Percentiles rank a stretch among this genome's conserved stretches.
These are phyloP conservation scores for Drosophila acutilabella DNA, from an alignment of 2,888 invertebrate species.

Conservation along the genomic window DNA sequence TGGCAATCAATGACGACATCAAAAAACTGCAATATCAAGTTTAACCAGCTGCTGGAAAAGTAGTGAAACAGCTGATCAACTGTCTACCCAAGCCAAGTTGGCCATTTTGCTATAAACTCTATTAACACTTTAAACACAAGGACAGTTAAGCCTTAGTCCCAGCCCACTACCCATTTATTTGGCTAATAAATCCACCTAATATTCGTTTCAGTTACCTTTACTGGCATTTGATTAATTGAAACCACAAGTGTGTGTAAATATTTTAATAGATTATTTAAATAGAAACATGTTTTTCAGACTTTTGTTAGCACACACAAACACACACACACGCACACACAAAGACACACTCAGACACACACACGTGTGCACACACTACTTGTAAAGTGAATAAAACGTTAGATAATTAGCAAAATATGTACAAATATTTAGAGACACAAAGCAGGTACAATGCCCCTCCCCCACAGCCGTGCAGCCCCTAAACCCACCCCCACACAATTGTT, in stretches of 20 bases:
- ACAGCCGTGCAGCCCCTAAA: background rate
- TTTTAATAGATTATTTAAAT: conserved; percentile 77
- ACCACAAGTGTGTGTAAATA: conserved; percentile 65
- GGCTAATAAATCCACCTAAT: conserved; percentile 10
- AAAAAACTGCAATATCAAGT: conserved; percentile 70
- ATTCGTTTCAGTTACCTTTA: conserved; percentile 13
- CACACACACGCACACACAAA: conserved; percentile 13
- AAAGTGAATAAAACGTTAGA: conserved; percentile 45
- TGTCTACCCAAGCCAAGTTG: conserved; percentile 8
- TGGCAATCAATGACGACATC: conserved; percentile 83
- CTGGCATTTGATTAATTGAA: conserved; percentile 51
- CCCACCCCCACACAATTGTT: conserved; percentile 19
- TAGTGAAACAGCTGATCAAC: conserved; percentile 63
- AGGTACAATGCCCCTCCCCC: conserved; percentile 9
- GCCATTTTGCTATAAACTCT: conserved; percentile 17
- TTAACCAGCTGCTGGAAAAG: conserved; percentile 59
- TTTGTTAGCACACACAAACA: conserved; percentile 57
- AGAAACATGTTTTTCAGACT: conserved; percentile 81
- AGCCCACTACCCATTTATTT: conserved; percentile 6
- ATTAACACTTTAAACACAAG: conserved; percentile 26
- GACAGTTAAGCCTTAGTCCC: conserved; percentile 10
- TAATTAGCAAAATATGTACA: conserved; percentile 79
- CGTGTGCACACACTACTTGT: conserved; percentile 15
- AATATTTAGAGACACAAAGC: conserved; percentile 60
- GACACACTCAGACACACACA: background rate